Conservation (phyloP, 1,140 invertebrate species). For the Leptonema lineaticorne region DNA sequence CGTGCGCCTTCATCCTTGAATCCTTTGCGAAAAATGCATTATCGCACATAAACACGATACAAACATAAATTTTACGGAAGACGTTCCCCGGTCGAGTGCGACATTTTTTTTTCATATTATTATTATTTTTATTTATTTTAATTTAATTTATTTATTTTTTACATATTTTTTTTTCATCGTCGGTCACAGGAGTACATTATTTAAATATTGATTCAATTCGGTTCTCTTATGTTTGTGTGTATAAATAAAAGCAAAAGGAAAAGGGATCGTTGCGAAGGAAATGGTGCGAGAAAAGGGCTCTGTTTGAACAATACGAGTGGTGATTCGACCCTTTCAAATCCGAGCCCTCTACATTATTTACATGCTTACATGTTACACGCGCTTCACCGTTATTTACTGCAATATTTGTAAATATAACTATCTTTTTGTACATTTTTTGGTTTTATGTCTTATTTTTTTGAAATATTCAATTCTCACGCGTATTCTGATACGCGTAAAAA, state of each 20-base stretch:
- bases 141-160: too few relatives aligned
- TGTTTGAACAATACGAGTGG: conserved; percentile 32
- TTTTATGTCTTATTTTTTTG: not conserved
- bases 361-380: conserved; percentile 9
- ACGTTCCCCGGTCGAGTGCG: too few relatives aligned
- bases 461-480: not conserved
- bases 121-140: too few relatives aligned
- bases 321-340: conserved; percentile 13
- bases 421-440: not conserved
- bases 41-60: too few relatives aligned
- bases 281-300: conserved; percentile 26
- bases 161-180: too few relatives aligned
- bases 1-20: too few relatives aligned
- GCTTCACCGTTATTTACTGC: not conserved
- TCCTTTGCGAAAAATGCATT: too few relatives aligned
- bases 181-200: too few relatives aligned
- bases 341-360: conserved; percentile 22
- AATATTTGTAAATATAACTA: too few relatives aligned
- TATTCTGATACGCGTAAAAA: not conserved
- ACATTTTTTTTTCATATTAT: too few relatives aligned
- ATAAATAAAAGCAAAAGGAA: not conserved
- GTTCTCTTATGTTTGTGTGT: conserved; percentile 7
- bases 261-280: conserved; percentile 1
- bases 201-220: conserved; percentile 29
- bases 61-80: too few relatives aligned